Conservation (phyloP, 2,113 vertebrate genomes). For the Etheostoma spectabile region DNA sequence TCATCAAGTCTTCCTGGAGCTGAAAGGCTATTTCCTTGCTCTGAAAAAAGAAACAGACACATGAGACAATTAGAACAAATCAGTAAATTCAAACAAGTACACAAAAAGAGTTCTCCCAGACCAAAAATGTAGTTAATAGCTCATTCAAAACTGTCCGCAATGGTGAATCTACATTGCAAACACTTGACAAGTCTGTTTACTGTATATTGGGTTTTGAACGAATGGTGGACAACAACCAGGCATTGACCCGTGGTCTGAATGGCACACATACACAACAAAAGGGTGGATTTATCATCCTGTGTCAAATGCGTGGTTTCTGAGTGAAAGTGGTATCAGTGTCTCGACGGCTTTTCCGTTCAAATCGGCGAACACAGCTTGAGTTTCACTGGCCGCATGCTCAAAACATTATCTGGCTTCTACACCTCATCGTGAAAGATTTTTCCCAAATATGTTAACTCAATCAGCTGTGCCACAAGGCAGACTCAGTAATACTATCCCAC, state of each 20-base stretch:
- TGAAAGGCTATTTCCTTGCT: conserved; percentile 98
- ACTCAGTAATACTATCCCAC: conserved; percentile 67
- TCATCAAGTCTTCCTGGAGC: conserved; percentile 99
- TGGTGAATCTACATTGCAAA: not conserved
- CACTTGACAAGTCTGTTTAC: not conserved
- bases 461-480: conserved; percentile 58
- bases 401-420: conserved; percentile 59
- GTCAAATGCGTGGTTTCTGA: conserved; percentile 17
- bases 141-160: not conserved
- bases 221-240: conserved; percentile 10
- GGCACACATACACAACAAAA: not conserved
- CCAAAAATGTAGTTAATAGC: not conserved
- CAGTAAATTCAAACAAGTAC: not conserved
- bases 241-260: not conserved
- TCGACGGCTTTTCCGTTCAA: conserved; percentile 40
- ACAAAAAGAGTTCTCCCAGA: not conserved
- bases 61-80: conserved; percentile 37
- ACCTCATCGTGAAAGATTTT: conserved; percentile 52
- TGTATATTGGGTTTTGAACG: not conserved
- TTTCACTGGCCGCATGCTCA: conserved; percentile 71
- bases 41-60: conserved; percentile 83
- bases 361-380: conserved; percentile 40
- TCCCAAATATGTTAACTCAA: conserved; percentile 69
- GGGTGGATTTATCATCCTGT: conserved; percentile 22
- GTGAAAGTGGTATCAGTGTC: conserved; percentile 43